Percentiles rank a stretch among this genome's conserved stretches.
These are phyloP conservation scores for Ammodytes marinus DNA, from an alignment of 2,113 vertebrate genomes.

Conservation along the genomic window DNA sequence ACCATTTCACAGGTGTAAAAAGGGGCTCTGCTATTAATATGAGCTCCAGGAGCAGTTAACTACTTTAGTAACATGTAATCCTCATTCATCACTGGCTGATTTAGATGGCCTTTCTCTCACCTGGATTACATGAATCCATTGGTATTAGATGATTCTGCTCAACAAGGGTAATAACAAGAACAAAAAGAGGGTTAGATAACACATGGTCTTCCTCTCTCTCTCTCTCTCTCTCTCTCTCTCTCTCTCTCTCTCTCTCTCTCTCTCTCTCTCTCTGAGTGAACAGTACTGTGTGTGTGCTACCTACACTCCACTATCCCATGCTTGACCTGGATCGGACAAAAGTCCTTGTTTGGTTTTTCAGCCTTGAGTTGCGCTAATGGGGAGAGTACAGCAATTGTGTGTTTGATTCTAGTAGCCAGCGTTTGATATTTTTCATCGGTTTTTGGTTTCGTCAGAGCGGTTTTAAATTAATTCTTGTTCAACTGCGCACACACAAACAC, in stretches of 20 bases:
- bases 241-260: slow-evolving; percentile 12
- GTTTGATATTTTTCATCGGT: slow-evolving; percentile 44
- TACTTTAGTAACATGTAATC: slow-evolving; percentile 69
- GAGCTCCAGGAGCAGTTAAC: slow-evolving; percentile 56
- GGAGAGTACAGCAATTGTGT: slow-evolving; percentile 67
- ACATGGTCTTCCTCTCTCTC: slow-evolving; percentile 2
- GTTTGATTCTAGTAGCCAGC: slow-evolving; percentile 57
- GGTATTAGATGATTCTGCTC: slow-evolving; percentile 34
- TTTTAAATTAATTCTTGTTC: slow-evolving; percentile 8
- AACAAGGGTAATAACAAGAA: slow-evolving; percentile 52
- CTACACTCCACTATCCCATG: slow-evolving; percentile 81
- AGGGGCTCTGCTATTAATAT: slow-evolving; percentile 31
- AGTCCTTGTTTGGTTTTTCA: slow-evolving; percentile 78
- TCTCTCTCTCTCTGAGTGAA: slow-evolving; percentile 55
- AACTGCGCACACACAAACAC: background rate
- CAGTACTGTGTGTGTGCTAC: slow-evolving; percentile 77
- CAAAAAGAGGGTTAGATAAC: slow-evolving; percentile 68
- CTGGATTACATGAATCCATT: slow-evolving; percentile 70
- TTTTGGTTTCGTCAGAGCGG: background rate
- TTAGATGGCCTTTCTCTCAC: slow-evolving; percentile 50
- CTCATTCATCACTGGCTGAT: slow-evolving; percentile 60
- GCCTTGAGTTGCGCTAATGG: slow-evolving; percentile 73
- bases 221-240: too few relatives aligned
- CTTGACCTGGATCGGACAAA: slow-evolving; percentile 85
- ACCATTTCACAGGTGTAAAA: slow-evolving; percentile 42